Base-by-base conservation (phyloP, 1,140 invertebrate species). In the Zaprionus kolodkinae region DNA sequence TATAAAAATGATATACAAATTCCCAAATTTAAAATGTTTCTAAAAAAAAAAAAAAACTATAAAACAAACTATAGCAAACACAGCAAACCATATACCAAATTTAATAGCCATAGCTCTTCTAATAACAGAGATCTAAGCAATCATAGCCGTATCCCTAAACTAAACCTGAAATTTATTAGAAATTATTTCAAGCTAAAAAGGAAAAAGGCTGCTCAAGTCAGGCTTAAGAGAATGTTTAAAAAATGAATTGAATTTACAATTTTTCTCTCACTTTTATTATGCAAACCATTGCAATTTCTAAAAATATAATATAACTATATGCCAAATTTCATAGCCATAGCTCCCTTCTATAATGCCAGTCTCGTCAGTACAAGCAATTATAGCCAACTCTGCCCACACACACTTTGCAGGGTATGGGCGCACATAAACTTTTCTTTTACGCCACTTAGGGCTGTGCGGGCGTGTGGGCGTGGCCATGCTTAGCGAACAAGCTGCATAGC, bases 381-480 rank as follows among this genome's bases (percentile, higher is more conserved):
- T 15, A 45, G 40, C 7, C n/a, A 15, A 40, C 3, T 2, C 17
- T 2, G 2, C 7, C 10, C 45, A 10, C 5, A 25, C 5, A 25
- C 17, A 50, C 17, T 50, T 50, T 50, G 17, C 45, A 50, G 45
- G 45, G 45, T 50, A 50, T 50, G 45, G 15, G 15, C 17, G 10
- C n/a, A 12, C 45, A 50, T 50, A 50, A 50, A 50, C n/a, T 45
- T 45, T 45, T 15, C 40, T 15, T 43, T 45, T 15, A 45, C n/a
- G 40, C 40, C n/a, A 50, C 45, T 50, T 25, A 11, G 45, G 15
- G 45, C 45, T 45, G 40, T 7, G n/a, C 36, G 69, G 70, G 70
- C 70, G 62, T 72, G n/a, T 45, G 69, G 70, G 70, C 70, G 62
- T 72, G 64, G 30, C 71, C 68, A 13, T 68, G 72, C 69, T 72